Base-by-base conservation (phyloP, 1,140 invertebrate species). In the Caenorhabditis latens region DNA sequence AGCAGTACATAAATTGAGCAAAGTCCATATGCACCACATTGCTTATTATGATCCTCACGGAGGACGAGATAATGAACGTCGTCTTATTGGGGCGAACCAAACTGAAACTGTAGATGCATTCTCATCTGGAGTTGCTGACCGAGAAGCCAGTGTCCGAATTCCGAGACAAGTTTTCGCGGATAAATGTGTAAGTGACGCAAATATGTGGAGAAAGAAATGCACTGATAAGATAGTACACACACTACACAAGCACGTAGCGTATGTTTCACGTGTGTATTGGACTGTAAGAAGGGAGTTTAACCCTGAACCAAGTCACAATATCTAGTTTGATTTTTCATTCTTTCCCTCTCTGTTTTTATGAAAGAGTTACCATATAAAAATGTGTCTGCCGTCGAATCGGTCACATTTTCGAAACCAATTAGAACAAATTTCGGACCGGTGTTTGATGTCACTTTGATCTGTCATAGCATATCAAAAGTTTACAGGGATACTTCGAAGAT, bases 401-500 rank as follows among this genome's bases (percentile, higher is more conserved):
- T 43, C 40, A 71, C 40, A 46, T 71, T 71, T 71, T 48, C 19
- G 21, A 83, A 55, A 42, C 46, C 5, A 83, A 55, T 53, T 63
- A 48, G 83, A 84, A 84, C 83, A 84, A 48, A 42, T 21, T 8
- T 43, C 19, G 9, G 46, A 5, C 16, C 42, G 43, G 32, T 61
- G 53, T 58, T 84, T 48, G 55, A 53, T 32, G 19, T n/a, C 61
- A 63, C 61, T 63, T 63, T 24, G 42, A 71, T 40, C 24, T 57
- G 32, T 58, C 24, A 9, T 57, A 50, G 55, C 50, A 55, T 61
- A 63, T 67, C 58, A 65, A 14, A 19, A 61, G 46, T 43, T 95
- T 95, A 92, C 95, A 95, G 91, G 97, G 97, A 4, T 98, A 98
- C 92, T 93, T 98, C 84, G 97, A 98, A 93, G 97, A 98, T 93